phyloP scores from a whole-genome alignment of 2,113 vertebrate species.

The Nycticorax nycticorax region DNA sequence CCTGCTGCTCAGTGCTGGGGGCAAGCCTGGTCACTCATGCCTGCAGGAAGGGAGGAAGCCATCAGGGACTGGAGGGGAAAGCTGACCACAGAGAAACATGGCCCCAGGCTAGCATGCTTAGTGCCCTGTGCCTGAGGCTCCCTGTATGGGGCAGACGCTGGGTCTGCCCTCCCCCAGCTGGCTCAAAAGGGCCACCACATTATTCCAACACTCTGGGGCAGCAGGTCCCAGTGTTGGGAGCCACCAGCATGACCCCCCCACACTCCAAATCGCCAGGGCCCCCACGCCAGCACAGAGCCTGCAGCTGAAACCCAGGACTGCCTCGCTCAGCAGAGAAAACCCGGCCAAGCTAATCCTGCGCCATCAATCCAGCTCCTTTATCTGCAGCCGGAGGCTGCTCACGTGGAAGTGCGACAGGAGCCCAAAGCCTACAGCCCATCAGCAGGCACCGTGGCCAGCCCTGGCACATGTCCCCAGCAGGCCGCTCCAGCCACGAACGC shows the following conservation, averaged over 20 bases:
- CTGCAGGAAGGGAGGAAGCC: conserved; percentile 49
- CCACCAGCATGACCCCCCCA: background rate
- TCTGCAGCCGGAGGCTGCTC: background rate
- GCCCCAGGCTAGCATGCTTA: background rate
- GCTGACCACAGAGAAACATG: background rate
- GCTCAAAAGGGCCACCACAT: background rate
- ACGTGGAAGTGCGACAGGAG: background rate
- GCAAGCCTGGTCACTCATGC: conserved; percentile 73
- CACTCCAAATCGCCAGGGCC: background rate
- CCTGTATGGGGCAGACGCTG: accelerated
- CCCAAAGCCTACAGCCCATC: background rate
- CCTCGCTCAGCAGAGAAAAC: background rate
- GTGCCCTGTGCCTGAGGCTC: background rate
- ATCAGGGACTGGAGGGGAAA: background rate
- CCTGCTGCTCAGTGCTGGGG: conserved; percentile 47
- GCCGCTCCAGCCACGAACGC: background rate
- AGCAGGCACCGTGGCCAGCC: background rate
- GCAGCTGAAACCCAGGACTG: background rate
- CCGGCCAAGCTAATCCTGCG: background rate
- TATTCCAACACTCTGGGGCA: background rate
- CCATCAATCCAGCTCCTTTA: background rate
- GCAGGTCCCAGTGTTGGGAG: background rate
- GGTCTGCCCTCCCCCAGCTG: background rate
- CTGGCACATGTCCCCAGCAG: background rate
- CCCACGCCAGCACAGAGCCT: background rate